These are phyloP conservation scores for Antigone vipio DNA, from an alignment of 2,113 vertebrate genomes.

Conservation along the genomic window DNA sequence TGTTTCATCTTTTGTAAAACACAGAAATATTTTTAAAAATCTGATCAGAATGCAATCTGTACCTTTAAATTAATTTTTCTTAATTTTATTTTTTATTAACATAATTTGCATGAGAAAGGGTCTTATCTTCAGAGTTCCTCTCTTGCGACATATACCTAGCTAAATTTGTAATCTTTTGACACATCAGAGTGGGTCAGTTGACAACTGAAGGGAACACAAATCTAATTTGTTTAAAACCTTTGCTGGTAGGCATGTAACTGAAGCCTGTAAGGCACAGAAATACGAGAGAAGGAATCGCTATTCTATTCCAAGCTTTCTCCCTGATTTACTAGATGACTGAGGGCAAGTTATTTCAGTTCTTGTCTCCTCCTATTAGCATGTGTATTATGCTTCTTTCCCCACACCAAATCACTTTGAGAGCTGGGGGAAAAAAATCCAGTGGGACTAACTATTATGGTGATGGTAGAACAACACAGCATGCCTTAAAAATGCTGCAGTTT, in stretches of 20 bases:
- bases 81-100: neutral
- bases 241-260: neutral
- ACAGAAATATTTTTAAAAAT: neutral
- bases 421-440: neutral
- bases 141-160: neutral
- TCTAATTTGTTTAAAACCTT: slow-evolving; percentile 15
- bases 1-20: neutral
- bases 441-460: neutral
- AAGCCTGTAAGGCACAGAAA: neutral
- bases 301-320: neutral
- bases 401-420: neutral
- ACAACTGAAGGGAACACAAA: neutral
- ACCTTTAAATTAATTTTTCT: neutral
- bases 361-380: neutral
- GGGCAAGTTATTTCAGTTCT: slow-evolving; percentile 14
- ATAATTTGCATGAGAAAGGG: neutral
- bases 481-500: neutral
- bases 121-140: neutral
- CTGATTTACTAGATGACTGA: slow-evolving; percentile 1
- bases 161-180: neutral
- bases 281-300: neutral
- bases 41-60: neutral
- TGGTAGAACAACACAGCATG: neutral
- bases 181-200: neutral
- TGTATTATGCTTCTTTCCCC: neutral